These are phyloP conservation scores for Anagrus nilaparvatae DNA, from an alignment of 1,140 invertebrate genomes.

Conservation along the genomic window DNA sequence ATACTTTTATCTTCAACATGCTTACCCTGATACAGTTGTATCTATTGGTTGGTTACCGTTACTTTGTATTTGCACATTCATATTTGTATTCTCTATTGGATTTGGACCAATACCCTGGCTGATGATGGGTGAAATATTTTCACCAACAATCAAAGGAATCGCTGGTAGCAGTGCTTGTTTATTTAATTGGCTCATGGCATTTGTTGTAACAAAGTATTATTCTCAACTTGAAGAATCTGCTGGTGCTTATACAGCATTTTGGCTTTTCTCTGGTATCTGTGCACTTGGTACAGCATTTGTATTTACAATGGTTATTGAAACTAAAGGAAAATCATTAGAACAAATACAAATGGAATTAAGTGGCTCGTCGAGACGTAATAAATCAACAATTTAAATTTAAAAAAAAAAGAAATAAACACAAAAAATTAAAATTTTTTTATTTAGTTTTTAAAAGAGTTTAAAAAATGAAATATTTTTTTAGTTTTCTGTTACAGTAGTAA, in stretches of 20 bases:
- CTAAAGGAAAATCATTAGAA: conserved; percentile 78
- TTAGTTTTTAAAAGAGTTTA: too few species aligned
- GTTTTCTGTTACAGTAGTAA: too few species aligned
- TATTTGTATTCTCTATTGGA: conserved; percentile 66
- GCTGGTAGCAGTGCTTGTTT: conserved; percentile 61
- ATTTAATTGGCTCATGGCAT: conserved; percentile 70
- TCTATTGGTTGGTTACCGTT: conserved; percentile 62
- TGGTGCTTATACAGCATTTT: conserved; percentile 60
- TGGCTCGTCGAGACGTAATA: conserved; percentile 13
- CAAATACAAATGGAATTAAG: conserved; percentile 63
- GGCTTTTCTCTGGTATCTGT: conserved; percentile 66
- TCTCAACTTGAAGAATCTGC: conserved; percentile 46
- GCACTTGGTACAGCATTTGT: conserved; percentile 62
- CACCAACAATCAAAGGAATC: conserved; percentile 37
- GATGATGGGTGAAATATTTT: conserved; percentile 64
- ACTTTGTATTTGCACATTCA: conserved; percentile 60
- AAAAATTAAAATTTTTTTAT: too few species aligned
- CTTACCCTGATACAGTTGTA: conserved; percentile 36
- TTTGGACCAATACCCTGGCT: conserved; percentile 73
- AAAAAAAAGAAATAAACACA: too few species aligned
- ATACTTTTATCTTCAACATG: conserved; percentile 52
- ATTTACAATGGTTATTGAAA: conserved; percentile 75
- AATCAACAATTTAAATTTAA: too few species aligned
- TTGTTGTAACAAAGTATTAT: conserved; percentile 73
- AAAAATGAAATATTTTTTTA: too few species aligned